phyloP scores from a whole-genome alignment of 2,888 invertebrate species.

The Suillia variegata region DNA sequence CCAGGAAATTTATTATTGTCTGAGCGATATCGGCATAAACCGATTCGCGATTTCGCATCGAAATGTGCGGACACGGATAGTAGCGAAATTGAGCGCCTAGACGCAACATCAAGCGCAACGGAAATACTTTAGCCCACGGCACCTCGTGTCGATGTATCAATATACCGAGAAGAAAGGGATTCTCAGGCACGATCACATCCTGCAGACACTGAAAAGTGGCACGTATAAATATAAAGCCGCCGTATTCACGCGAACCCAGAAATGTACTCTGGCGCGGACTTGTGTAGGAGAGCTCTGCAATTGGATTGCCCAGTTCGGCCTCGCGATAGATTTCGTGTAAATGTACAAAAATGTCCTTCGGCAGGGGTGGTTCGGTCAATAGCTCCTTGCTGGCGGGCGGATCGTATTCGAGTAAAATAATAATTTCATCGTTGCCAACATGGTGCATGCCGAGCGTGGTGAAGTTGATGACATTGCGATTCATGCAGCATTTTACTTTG shows the following conservation, averaged over 20 bases:
- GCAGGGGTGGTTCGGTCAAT: conserved; percentile 44
- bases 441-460: conserved; percentile 77
- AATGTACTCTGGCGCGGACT: conserved; percentile 64
- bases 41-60: conserved; percentile 75
- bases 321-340: conserved; percentile 75
- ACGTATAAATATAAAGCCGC: conserved; percentile 81
- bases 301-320: conserved; percentile 69
- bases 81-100: conserved; percentile 85
- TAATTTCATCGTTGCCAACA: conserved; percentile 83
- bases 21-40: conserved; percentile 86
- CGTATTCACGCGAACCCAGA: conserved; percentile 74
- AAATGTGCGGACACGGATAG: conserved; percentile 83
- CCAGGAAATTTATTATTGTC: conserved; percentile 84
- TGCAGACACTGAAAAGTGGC: conserved; percentile 82
- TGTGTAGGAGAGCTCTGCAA: conserved; percentile 73
- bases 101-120: conserved; percentile 74
- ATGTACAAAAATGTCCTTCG: conserved; percentile 77
- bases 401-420: conserved; percentile 74
- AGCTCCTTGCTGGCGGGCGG: conserved; percentile 62
- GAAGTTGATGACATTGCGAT: conserved; percentile 76
- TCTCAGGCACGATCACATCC: conserved; percentile 73
- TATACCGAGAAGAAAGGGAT: conserved; percentile 74
- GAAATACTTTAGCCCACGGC: conserved; percentile 75
- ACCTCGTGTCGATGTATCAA: conserved; percentile 72
- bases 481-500: conserved; percentile 78